A percentile compares a stretch with the other conserved stretches of the same genome.
phyloP scores from a whole-genome alignment of 2,888 invertebrate genomes.

The Macropis europaea region DNA sequence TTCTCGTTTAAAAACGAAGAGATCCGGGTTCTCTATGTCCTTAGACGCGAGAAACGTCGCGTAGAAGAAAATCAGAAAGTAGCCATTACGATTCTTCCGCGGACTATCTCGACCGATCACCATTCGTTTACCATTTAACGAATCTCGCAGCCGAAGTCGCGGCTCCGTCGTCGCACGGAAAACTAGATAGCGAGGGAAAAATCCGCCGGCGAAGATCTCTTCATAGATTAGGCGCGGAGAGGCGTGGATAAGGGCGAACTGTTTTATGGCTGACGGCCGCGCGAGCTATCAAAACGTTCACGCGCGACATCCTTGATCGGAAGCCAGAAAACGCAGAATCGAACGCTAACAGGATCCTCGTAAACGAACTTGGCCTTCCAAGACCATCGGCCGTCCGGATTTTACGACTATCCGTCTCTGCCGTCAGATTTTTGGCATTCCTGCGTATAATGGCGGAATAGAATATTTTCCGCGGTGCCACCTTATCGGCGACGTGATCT shows the following conservation, averaged over 20 bases:
- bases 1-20: too few species aligned
- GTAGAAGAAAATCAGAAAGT: too few species aligned
- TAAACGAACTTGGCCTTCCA: constrained; percentile 41
- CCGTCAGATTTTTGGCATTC: constrained; percentile 49
- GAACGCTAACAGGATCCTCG: constrained; percentile 43
- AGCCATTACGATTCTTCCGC: too few species aligned
- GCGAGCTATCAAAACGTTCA: constrained; percentile 24
- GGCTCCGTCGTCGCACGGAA: too few species aligned
- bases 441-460: constrained; percentile 19
- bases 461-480: constrained; percentile 32
- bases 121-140: too few species aligned
- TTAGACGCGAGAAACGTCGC: too few species aligned
- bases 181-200: too few species aligned
- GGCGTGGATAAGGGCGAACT: constrained; percentile 25
- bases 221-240: too few species aligned
- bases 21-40: too few species aligned
- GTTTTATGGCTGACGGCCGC: constrained; percentile 32
- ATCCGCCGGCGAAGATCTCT: too few species aligned
- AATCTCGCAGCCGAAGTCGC: too few species aligned
- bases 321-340: constrained; percentile 40
- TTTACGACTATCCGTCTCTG: constrained; percentile 38
- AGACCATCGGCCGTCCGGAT: constrained; percentile 13
- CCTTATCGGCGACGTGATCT: constrained; percentile 41
- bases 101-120: too few species aligned
- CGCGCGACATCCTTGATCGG: constrained; percentile 27